phyloP scores from a whole-genome alignment of 1,140 invertebrate species.

The Nixonia krombeini region DNA sequence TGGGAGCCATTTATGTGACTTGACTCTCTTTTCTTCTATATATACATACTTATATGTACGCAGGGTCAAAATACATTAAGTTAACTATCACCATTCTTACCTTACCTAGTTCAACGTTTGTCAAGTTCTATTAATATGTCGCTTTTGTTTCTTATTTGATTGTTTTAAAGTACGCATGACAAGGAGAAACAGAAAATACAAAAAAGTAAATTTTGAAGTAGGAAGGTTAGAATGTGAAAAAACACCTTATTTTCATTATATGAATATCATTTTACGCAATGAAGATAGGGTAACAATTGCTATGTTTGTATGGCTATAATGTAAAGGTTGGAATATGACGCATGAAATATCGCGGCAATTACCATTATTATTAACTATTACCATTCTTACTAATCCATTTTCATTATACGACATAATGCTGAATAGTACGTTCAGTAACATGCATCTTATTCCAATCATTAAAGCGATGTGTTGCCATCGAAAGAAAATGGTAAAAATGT shows the following conservation, averaged over 20 bases:
- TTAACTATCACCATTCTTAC: conserved; percentile 62
- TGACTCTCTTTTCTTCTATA: conserved; percentile 69
- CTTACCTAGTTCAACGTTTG: conserved; percentile 47
- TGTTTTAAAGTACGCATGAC: no score
- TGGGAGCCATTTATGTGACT: conserved; percentile 70
- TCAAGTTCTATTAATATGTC: conserved; percentile 13
- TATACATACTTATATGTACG: conserved; percentile 39
- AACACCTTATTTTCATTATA: conserved; percentile 59
- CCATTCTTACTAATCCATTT: no score
- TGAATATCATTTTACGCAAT: conserved; percentile 44
- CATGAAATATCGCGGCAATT: background rate
- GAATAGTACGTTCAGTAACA: no score
- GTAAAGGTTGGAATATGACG: conserved; percentile 67
- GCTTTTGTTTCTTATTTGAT: conserved; percentile 6
- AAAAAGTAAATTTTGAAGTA: no score
- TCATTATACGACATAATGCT: no score
- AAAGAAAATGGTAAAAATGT: conserved; percentile 16
- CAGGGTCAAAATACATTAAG: conserved; percentile 59
- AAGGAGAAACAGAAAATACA: no score
- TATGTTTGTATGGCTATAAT: conserved; percentile 57
- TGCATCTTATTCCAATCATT: conserved; percentile 1
- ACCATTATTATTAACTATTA: no score
- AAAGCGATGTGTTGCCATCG: background rate
- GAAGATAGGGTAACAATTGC: conserved; percentile 53
- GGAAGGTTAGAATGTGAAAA: conserved; percentile 61